These are phyloP conservation scores for Oscheius sp. DNA, from an alignment of 2,888 invertebrate genomes.

Conservation along the genomic window DNA sequence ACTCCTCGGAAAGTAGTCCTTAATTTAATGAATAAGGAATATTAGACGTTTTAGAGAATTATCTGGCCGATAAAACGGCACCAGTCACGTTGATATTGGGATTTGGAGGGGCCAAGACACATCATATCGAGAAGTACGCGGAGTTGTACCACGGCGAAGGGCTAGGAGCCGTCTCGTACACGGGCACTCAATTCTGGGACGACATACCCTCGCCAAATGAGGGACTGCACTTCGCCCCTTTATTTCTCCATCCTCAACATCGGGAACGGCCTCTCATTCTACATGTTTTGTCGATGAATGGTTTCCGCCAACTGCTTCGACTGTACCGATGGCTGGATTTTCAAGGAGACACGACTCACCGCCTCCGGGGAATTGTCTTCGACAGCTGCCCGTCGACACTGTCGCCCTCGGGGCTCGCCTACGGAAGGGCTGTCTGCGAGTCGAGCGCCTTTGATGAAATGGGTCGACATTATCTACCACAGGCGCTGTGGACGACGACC, in stretches of 20 bases:
- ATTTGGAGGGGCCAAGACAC: slow-evolving; percentile 25
- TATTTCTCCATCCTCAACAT: slow-evolving; percentile 15
- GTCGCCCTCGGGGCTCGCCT: background rate
- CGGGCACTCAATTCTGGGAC: slow-evolving; percentile 18
- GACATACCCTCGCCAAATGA: slow-evolving; percentile 9
- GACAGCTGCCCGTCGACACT: slow-evolving; percentile 5
- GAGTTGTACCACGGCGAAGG: slow-evolving; percentile 10
- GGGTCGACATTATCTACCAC: background rate
- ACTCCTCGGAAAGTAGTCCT: slow-evolving; percentile 5
- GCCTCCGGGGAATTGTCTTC: background rate
- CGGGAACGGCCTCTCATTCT: slow-evolving; percentile 17
- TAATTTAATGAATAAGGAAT: too few relatives aligned
- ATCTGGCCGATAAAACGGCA: background rate
- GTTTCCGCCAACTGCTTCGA: slow-evolving; percentile 7
- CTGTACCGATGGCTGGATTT: slow-evolving; percentile 27
- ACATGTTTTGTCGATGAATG: slow-evolving; percentile 12
- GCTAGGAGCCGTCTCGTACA: slow-evolving; percentile 23
- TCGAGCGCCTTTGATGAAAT: background rate
- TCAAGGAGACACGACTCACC: slow-evolving; percentile 6
- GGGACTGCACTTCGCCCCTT: slow-evolving; percentile 19
- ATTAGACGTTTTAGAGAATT: background rate
- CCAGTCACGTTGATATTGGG: slow-evolving; percentile 19
- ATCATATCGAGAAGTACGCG: slow-evolving; percentile 24
- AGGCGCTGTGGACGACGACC: background rate
- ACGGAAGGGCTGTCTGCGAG: slow-evolving; percentile 4